A percentile compares a stretch with the other conserved stretches of the same genome.
These are phyloP conservation scores for Drosophila meridiana DNA, from an alignment of 2,888 invertebrate species.

Conservation along the genomic window DNA sequence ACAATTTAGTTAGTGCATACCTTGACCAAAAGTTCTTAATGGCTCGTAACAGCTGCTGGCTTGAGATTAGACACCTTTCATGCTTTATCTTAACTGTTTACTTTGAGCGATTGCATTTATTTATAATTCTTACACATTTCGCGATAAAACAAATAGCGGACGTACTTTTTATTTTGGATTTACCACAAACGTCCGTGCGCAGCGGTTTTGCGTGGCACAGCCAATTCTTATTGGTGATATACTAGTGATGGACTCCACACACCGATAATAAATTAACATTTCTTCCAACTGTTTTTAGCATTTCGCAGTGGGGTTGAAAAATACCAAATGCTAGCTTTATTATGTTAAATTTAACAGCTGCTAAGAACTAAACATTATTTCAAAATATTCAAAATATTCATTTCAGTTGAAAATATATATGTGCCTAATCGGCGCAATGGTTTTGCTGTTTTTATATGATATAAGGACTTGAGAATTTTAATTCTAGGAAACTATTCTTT, in stretches of 20 bases:
- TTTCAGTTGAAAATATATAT: neutral
- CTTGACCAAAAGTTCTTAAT: conserved; percentile 58
- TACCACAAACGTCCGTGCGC: conserved; percentile 32
- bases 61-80: conserved; percentile 47
- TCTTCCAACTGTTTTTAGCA: conserved; percentile 19
- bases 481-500: neutral
- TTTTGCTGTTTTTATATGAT: neutral
- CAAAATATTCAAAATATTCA: neutral
- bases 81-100: conserved; percentile 64
- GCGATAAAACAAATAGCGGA: conserved; percentile 61
- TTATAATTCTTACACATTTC: conserved; percentile 55
- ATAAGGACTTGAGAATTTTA: neutral
- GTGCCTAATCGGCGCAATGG: neutral
- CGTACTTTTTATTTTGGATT: conserved; percentile 27
- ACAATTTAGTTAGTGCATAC: conserved; percentile 53
- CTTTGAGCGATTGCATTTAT: conserved; percentile 49
- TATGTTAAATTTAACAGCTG: conserved; percentile 17
- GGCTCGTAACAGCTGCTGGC: conserved; percentile 42
- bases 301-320: neutral
- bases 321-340: conserved; percentile 3
- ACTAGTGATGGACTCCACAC: conserved; percentile 36
- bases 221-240: conserved; percentile 37
- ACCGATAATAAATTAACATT: conserved; percentile 20
- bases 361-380: too few relatives aligned
- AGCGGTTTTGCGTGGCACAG: conserved; percentile 25